Evolutionary conservation across 2,113 vertebrate genomes (phyloP).

Genomic region (Triplophysa rosa): DNA sequence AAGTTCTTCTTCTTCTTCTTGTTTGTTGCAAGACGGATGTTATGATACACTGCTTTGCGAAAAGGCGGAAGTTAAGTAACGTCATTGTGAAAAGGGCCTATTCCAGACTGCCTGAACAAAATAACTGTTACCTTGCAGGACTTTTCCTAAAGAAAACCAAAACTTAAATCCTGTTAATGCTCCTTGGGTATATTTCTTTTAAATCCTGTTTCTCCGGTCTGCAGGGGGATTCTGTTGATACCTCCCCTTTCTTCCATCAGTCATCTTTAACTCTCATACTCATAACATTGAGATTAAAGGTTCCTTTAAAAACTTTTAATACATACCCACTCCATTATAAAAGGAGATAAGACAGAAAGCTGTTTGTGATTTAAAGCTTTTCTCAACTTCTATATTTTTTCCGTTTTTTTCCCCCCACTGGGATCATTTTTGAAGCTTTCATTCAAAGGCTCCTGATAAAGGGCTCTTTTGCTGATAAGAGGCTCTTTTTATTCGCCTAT

Average conservation of each 20-base stretch:
- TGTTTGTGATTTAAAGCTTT: slow-evolving; percentile 36
- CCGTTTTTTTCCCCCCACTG: slow-evolving; percentile 4
- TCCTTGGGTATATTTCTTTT: slow-evolving; percentile 14
- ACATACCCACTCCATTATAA: slow-evolving; percentile 32
- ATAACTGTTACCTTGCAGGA: neutral
- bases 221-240: neutral
- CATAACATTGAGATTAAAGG: slow-evolving; percentile 24
- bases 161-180: slow-evolving; percentile 20
- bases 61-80: too few relatives aligned
- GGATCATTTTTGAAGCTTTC: slow-evolving; percentile 8
- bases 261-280: slow-evolving; percentile 3
- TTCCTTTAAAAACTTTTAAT: slow-evolving; percentile 27
- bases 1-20: too few relatives aligned
- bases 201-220: slow-evolving; percentile 11
- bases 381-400: slow-evolving; percentile 19
- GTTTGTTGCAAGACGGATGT: too few relatives aligned
- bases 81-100: too few relatives aligned
- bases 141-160: slow-evolving; percentile 5
- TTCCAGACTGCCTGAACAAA: neutral
- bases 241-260: neutral
- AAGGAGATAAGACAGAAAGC: slow-evolving; percentile 40
- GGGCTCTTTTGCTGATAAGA: slow-evolving; percentile 14
- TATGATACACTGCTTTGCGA: too few relatives aligned
- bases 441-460: slow-evolving; percentile 39
- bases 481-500: slow-evolving; percentile 22